A percentile compares a stretch with the other conserved stretches of the same genome.
These are phyloP conservation scores for Oscheius sp. DNA, from an alignment of 2,888 invertebrate genomes.

Conservation along the genomic window DNA sequence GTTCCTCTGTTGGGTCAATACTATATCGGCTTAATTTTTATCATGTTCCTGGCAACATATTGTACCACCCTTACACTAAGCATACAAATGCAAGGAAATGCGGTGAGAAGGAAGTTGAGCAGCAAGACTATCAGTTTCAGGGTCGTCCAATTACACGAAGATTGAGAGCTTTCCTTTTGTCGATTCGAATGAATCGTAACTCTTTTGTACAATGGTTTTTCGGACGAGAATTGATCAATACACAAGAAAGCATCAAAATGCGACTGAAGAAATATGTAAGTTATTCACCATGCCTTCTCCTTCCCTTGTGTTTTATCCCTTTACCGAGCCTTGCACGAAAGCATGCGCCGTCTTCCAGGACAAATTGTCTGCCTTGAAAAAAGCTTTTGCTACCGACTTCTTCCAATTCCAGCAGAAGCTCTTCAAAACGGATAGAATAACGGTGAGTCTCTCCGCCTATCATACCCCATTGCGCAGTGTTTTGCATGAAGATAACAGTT, in stretches of 20 bases:
- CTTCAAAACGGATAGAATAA: conserved; percentile 45
- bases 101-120: conserved; percentile 33
- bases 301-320: conserved; percentile 5
- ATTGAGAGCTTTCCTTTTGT: conserved; percentile 57
- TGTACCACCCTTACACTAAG: conserved; percentile 63
- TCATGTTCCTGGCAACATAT: conserved; percentile 68
- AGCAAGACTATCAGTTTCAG: conserved; percentile 12
- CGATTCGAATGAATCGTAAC: conserved; percentile 55
- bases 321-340: conserved; percentile 14
- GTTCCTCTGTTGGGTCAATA: conserved; percentile 65
- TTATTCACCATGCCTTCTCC: not conserved
- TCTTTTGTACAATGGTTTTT: conserved; percentile 61
- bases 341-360: conserved; percentile 45
- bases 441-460: conserved; percentile 10
- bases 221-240: conserved; percentile 62
- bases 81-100: conserved; percentile 67
- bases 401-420: conserved; percentile 62
- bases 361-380: conserved; percentile 58
- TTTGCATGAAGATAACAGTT: not conserved
- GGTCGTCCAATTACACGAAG: conserved; percentile 50
- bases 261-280: conserved; percentile 63
- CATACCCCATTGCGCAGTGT: not conserved
- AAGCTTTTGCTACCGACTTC: conserved; percentile 56
- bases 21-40: conserved; percentile 65
- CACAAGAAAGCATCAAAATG: conserved; percentile 65